Evolutionary conservation across 2,888 invertebrate species (phyloP).

Genomic region (Bimastos eiseni): DNA sequence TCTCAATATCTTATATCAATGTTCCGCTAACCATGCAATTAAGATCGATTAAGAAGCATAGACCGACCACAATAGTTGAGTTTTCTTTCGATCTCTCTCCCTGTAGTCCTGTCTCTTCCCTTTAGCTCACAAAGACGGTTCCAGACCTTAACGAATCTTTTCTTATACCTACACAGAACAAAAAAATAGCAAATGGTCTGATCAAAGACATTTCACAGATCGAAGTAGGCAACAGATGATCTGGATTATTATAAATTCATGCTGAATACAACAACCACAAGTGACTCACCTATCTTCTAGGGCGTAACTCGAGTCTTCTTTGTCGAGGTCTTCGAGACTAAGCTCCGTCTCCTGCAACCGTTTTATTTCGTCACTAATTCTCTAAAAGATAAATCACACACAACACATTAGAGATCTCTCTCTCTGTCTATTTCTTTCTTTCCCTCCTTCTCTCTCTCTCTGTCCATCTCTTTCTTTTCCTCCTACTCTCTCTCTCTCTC

Average conservation of each 20-base stretch:
- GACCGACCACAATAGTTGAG: slow-evolving; percentile 53
- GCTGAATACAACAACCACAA: too few species aligned
- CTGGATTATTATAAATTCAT: too few species aligned
- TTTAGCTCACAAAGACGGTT: slow-evolving; percentile 67
- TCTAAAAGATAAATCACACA: slow-evolving; percentile 52
- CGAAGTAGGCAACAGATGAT: too few species aligned
- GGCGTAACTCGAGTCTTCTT: slow-evolving; percentile 75
- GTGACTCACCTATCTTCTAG: slow-evolving; percentile 57
- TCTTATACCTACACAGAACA: neutral
- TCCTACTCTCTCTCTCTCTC: too few species aligned
- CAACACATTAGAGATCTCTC: neutral
- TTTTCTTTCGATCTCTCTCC: slow-evolving; percentile 52
- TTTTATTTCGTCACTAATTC: slow-evolving; percentile 72
- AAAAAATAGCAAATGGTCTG: neutral
- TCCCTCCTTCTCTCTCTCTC: too few species aligned
- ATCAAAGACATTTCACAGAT: too few species aligned
- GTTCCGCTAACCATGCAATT: neutral
- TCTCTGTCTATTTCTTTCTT: too few species aligned
- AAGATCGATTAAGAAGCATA: neutral
- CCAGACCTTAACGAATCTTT: slow-evolving; percentile 57
- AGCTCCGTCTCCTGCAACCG: slow-evolving; percentile 73
- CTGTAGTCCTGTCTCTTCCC: slow-evolving; percentile 48
- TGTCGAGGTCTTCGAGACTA: slow-evolving; percentile 68
- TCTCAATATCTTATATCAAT: neutral
- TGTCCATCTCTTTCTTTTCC: too few species aligned